Percentiles rank a stretch among this genome's conserved stretches.
Evolutionary conservation across 2,888 invertebrate species (phyloP).

Genomic region (Thymelicus lineola): DNA sequence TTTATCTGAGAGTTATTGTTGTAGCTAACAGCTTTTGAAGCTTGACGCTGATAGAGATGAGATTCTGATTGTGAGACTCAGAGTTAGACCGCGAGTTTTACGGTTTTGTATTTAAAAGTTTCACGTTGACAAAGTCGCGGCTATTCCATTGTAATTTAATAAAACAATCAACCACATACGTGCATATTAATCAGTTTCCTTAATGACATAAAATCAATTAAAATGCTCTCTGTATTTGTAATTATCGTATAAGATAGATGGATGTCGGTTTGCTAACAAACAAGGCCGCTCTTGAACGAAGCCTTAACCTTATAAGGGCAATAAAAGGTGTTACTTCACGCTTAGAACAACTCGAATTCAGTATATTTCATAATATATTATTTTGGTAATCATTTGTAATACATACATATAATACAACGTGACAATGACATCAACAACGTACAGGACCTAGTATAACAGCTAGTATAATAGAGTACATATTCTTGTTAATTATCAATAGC

Average conservation of each 20-base stretch:
- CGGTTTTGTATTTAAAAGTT: background rate
- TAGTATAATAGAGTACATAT: too few species aligned
- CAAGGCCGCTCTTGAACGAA: constrained; percentile 23
- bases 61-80: too few species aligned
- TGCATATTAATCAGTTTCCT: constrained; percentile 10
- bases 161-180: background rate
- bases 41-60: too few species aligned
- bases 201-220: constrained; percentile 7
- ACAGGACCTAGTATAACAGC: background rate
- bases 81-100: too few species aligned
- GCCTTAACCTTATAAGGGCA: constrained; percentile 28
- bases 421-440: background rate
- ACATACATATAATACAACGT: background rate
- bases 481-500: too few species aligned
- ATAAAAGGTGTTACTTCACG: constrained; percentile 19
- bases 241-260: constrained; percentile 17
- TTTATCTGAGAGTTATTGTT: too few species aligned
- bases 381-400: constrained; percentile 1
- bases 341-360: constrained; percentile 1
- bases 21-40: too few species aligned
- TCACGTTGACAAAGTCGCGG: background rate
- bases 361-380: background rate
- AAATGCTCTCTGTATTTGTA: constrained; percentile 2
- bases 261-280: constrained; percentile 16
- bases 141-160: background rate